These are phyloP conservation scores for Gallinago undulata DNA, from an alignment of 2,113 vertebrate species.

Conservation along the genomic window DNA sequence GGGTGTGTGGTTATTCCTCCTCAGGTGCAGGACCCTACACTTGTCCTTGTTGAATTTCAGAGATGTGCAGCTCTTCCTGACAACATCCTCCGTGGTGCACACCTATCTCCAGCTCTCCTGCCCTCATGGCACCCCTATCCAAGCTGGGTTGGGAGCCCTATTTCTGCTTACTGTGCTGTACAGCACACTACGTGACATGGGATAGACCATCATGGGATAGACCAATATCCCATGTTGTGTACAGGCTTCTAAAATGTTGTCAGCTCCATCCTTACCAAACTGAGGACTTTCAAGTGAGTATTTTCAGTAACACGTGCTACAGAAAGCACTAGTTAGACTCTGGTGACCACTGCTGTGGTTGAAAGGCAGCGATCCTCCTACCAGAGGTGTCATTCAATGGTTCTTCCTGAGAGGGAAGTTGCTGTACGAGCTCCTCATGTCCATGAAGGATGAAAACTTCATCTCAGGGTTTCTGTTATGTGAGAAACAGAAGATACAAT, in stretches of 20 bases:
- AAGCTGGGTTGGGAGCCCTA: not conserved
- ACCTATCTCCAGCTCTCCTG: not conserved
- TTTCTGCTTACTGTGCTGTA: not conserved
- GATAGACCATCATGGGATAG: not conserved
- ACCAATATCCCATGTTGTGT: not conserved
- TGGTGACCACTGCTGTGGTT: not conserved
- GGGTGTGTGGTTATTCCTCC: too few species aligned
- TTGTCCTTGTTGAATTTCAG: too few species aligned
- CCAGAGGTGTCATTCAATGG: not conserved
- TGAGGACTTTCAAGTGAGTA: not conserved
- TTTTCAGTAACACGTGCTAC: not conserved
- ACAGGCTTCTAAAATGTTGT: not conserved
- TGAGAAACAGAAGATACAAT: not conserved
- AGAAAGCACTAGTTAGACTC: not conserved
- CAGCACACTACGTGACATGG: not conserved
- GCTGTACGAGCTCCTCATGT: not conserved
- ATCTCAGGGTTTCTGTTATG: not conserved
- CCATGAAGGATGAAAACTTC: not conserved
- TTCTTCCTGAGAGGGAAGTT: not conserved
- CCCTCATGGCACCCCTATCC: not conserved
- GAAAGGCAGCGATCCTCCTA: not conserved
- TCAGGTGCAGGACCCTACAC: too few species aligned
- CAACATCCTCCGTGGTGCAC: not conserved
- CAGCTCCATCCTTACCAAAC: not conserved
- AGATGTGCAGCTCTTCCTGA: not conserved